Evolutionary conservation across 2,888 invertebrate genomes (phyloP).

Genomic region (Bombylius discolor): DNA sequence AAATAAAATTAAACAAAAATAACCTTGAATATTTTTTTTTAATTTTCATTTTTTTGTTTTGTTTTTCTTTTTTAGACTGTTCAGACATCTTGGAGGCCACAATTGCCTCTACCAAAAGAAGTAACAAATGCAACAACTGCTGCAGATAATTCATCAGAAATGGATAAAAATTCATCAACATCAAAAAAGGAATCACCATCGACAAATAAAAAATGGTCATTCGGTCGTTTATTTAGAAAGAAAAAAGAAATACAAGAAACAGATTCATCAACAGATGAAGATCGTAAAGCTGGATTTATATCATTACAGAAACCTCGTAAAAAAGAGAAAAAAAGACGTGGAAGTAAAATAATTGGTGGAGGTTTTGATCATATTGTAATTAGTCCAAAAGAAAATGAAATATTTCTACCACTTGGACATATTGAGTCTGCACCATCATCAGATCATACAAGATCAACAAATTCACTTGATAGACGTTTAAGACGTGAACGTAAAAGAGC

Average conservation of each 20-base stretch:
- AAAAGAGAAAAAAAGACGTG: slow-evolving; percentile 41
- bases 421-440: slow-evolving; percentile 15
- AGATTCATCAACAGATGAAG: slow-evolving; percentile 30
- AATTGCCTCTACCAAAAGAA: slow-evolving; percentile 35
- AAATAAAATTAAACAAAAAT: too few species aligned
- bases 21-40: too few species aligned
- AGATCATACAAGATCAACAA: slow-evolving; percentile 19
- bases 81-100: slow-evolving; percentile 36
- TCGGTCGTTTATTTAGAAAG: slow-evolving; percentile 63
- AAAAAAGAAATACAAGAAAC: slow-evolving; percentile 52
- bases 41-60: too few species aligned
- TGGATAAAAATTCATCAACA: slow-evolving; percentile 41
- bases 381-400: slow-evolving; percentile 34
- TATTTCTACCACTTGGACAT: slow-evolving; percentile 31
- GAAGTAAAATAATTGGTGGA: slow-evolving; percentile 40
- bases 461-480: slow-evolving; percentile 26
- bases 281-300: slow-evolving; percentile 35
- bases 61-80: slow-evolving; percentile 27
- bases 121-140: slow-evolving; percentile 23
- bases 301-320: slow-evolving; percentile 28
- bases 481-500: slow-evolving; percentile 9
- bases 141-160: slow-evolving; percentile 16
- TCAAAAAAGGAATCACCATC: slow-evolving; percentile 22
- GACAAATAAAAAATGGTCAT: slow-evolving; percentile 57
- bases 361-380: slow-evolving; percentile 53